Base-by-base conservation (phyloP, 2,888 invertebrate species). In the Suillia variegata region DNA sequence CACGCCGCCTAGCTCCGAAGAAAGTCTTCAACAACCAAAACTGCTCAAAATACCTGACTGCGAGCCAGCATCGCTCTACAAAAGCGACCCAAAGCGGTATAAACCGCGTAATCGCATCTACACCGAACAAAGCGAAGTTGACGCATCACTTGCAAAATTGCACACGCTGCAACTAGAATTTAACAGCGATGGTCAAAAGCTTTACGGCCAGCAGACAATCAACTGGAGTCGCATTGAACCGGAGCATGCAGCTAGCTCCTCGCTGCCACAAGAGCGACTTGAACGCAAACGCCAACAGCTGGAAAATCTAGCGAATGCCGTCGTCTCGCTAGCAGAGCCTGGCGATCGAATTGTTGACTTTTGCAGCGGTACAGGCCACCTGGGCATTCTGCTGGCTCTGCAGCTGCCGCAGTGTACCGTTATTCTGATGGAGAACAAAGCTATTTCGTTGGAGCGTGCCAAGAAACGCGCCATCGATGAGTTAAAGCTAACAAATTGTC, bases 361-460 rank as follows among this genome's bases (percentile, higher is more conserved):
- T 81, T 97, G 97, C 79, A 92, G 94, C 72, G 97, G 97, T 1
- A 92, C 94, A 70, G 97, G 97, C 0, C 96, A 97, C 82, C 84
- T 97, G 60, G 97, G 96, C 0, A 91, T 97, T 63, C 80, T 96
- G 4, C 76, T 96, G 21, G 96, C 96, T 0, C 84, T 89, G 70
- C 83, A 92, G 38, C 80, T 96, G 52, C 95, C 95, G 0, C 82
- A 87, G 18, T 93, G 93, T 76, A 85, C 87, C 61, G 83, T 97
- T 1, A 87, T 95, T 70, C 83, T 98, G 59, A 83, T 97, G 55
- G 97, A 98, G 80, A 97, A 97, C 76, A 97, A 97, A 80, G 92
- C 95, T 74, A 89, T 90, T 67, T 96, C 96, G 0, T 78, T 96
- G 56, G 80, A 85, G 2, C 85, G 92, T 75, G 96, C 95, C 0